phyloP scores from a whole-genome alignment of 2,797 vertebrate genomes.

The Acipenser ruthenus region DNA sequence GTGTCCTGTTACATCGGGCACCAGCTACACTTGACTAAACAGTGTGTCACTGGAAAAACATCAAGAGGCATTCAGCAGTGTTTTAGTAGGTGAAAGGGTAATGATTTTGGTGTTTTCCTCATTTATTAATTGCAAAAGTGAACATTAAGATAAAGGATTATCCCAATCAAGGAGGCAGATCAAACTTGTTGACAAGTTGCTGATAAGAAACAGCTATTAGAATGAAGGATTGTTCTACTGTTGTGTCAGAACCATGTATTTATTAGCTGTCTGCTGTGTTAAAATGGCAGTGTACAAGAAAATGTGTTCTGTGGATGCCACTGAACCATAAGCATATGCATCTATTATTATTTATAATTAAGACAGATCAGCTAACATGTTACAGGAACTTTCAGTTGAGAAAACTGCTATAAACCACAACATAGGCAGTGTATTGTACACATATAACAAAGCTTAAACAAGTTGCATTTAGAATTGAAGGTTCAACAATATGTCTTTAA shows the following conservation, averaged over 20 bases:
- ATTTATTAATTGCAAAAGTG: slow-evolving; percentile 55
- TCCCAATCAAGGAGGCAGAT: slow-evolving; percentile 45
- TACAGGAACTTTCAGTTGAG: too few species aligned
- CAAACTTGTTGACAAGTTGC: slow-evolving; percentile 30
- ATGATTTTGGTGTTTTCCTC: slow-evolving; percentile 49
- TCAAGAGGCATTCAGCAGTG: slow-evolving; percentile 43
- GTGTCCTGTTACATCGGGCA: slow-evolving; percentile 39
- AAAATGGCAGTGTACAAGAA: not conserved
- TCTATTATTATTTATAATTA: too few species aligned
- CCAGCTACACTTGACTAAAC: slow-evolving; percentile 42
- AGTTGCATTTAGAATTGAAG: not conserved
- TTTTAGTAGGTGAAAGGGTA: slow-evolving; percentile 58
- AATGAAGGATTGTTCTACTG: slow-evolving; percentile 17
- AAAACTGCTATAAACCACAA: too few species aligned
- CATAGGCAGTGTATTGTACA: too few species aligned
- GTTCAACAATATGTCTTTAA: too few species aligned
- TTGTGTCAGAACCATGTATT: not conserved
- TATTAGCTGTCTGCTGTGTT: not conserved
- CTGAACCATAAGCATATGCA: not conserved
- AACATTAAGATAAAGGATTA: slow-evolving; percentile 48
- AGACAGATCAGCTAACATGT: too few species aligned
- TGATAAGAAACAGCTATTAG: slow-evolving; percentile 42
- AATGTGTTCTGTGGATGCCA: not conserved
- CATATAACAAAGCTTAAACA: not conserved
- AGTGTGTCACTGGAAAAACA: slow-evolving; percentile 30